Base-by-base conservation (phyloP, 2,113 vertebrate species). In the Fregata magnificens region DNA sequence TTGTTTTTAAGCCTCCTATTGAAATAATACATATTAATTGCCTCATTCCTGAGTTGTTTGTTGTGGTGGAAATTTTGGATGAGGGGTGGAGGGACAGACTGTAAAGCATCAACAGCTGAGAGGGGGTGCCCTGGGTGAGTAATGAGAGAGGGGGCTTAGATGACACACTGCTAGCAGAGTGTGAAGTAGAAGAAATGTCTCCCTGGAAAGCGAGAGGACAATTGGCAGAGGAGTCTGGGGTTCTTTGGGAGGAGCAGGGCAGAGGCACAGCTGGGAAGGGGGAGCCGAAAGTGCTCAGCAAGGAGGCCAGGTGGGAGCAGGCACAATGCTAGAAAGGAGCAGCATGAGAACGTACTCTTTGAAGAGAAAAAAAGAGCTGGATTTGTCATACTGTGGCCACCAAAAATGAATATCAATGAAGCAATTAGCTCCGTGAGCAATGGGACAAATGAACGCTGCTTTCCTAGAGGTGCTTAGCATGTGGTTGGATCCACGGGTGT, bases 1-100 rank as follows among this genome's bases (percentile, higher is more conserved):
- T 97, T 98, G 92, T 97, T 98, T 97, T 97, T 86, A 96, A 96
- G 67, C 40, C 70, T 98, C 77, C 84, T 93, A 71, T 97, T 97
- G 86, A 96, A 97, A 82, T 84, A 95, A 95, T 82, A 93, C 65
- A 77, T 84, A 88, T 90, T 88, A 96, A 94, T 96, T 93, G 61
- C 71, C 90, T 95, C 74, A 73, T 95, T 88, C 95, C 95, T 79
- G 56, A 93, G 24, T 66, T 88, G 44, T 86, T 73, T 90, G 74
- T 95, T 95, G 67, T 81, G 81, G 69, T 58, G 52, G 62, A 89
- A 93, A 93, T 95, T 95, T 96, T 3, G 4, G 49, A 49, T 11
- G 15, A 11, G 29, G 8, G 6, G 3, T 63, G 29, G 16, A 77
- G 34, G 49, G 45, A 65, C 0, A 2, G 61, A 38, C 59, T 56